phyloP scores from a whole-genome alignment of 2,113 vertebrate genomes.

The Sinocyclocheilus maitianheensis region DNA sequence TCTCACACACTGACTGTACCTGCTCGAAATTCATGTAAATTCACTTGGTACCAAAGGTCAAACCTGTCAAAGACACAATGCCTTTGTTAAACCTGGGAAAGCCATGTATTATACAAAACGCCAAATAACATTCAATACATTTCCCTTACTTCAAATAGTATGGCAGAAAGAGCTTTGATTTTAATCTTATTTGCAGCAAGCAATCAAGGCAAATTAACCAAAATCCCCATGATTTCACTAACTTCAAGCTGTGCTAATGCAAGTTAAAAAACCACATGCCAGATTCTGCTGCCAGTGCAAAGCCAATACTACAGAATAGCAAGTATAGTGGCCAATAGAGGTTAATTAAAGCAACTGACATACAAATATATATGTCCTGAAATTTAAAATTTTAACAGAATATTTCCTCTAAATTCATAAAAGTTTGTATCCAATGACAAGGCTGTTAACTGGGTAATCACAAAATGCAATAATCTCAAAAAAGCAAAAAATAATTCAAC shows the following conservation, averaged over 20 bases:
- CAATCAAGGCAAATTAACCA: slow-evolving; percentile 2
- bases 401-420: no score
- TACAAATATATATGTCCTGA: no score
- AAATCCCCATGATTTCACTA: slow-evolving; percentile 43
- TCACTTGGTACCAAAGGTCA: slow-evolving; percentile 27
- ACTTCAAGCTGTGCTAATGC: slow-evolving; percentile 42
- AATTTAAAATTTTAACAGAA: no score
- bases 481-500: no score
- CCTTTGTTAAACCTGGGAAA: slow-evolving; percentile 9
- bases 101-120: neutral
- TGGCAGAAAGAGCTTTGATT: neutral
- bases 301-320: neutral
- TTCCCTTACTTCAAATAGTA: neutral
- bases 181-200: slow-evolving; percentile 18
- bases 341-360: no score
- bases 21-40: slow-evolving; percentile 31
- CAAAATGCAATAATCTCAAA: no score
- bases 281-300: neutral
- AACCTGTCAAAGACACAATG: slow-evolving; percentile 25
- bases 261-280: slow-evolving; percentile 32
- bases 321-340: neutral
- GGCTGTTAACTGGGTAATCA: no score
- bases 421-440: no score
- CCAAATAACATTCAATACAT: neutral
- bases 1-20: neutral